Evolutionary conservation across 2,888 invertebrate genomes (phyloP).

Genomic region (Philereme vetulata): DNA sequence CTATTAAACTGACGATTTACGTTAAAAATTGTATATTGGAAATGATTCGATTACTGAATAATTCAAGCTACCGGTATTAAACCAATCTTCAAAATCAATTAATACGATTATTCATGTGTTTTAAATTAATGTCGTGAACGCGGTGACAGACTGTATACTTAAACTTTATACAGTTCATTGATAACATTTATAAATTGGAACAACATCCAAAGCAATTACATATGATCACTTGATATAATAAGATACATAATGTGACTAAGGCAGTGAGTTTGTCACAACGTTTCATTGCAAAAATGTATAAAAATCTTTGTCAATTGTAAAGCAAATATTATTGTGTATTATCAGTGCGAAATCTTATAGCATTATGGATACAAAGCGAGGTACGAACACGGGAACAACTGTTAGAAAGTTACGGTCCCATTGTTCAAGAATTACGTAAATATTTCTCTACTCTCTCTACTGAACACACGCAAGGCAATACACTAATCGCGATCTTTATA

Average conservation of each 20-base stretch:
- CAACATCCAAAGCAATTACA: background rate
- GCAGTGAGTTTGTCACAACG: slow-evolving; percentile 21
- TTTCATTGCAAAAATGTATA: slow-evolving; percentile 23
- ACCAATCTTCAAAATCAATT: too few species aligned
- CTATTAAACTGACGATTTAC: too few species aligned
- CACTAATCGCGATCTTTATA: slow-evolving; percentile 13
- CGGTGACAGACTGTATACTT: too few species aligned
- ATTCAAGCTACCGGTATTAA: too few species aligned
- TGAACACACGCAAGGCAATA: slow-evolving; percentile 34
- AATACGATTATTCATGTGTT: too few species aligned
- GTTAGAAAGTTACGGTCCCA: background rate
- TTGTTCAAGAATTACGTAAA: slow-evolving; percentile 3
- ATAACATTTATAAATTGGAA: slow-evolving; percentile 9
- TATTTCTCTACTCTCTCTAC: slow-evolving; percentile 27
- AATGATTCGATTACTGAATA: too few species aligned
- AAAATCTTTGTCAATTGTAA: background rate
- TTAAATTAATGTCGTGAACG: too few species aligned
- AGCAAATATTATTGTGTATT: slow-evolving; percentile 7
- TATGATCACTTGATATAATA: too few species aligned
- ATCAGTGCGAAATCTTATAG: slow-evolving; percentile 23
- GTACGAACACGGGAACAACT: slow-evolving; percentile 21
- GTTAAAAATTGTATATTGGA: too few species aligned
- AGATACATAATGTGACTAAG: slow-evolving; percentile 1
- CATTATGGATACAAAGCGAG: slow-evolving; percentile 33
- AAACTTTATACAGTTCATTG: slow-evolving; percentile 2